A percentile compares a stretch with the other conserved stretches of the same genome.
Evolutionary conservation across 1,140 invertebrate species (phyloP).

Genomic region (Asbolus verrucosus): DNA sequence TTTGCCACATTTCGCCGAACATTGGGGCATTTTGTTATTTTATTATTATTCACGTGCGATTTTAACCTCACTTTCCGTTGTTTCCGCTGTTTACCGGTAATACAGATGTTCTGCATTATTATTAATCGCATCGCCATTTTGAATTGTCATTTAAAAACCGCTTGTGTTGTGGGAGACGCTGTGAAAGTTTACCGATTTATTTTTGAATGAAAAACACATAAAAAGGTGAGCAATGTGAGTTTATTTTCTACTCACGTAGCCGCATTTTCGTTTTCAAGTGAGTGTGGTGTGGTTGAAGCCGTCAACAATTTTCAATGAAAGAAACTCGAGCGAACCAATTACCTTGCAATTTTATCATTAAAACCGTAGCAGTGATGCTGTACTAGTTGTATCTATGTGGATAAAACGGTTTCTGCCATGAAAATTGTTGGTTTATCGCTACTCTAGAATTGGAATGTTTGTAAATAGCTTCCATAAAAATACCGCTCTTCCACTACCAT

Average conservation of each 20-base stretch:
- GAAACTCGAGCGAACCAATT: neutral
- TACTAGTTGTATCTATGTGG: too few relatives aligned
- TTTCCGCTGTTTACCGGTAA: constrained; percentile 6
- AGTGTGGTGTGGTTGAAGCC: neutral
- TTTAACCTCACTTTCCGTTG: constrained; percentile 12
- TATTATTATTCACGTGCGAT: too few relatives aligned
- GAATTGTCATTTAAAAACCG: constrained; percentile 36
- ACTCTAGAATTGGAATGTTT: constrained; percentile 20
- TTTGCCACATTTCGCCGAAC: constrained; percentile 77
- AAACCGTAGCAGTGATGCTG: neutral
- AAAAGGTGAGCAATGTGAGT: constrained; percentile 19
- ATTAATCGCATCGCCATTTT: constrained; percentile 24
- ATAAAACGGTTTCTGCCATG: too few relatives aligned
- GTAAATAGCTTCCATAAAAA: neutral
- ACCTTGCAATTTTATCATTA: constrained; percentile 18
- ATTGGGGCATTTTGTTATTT: constrained; percentile 74
- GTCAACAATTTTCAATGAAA: constrained; percentile 1
- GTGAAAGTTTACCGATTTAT: constrained; percentile 16
- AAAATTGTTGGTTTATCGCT: constrained; percentile 23
- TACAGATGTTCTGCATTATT: too few relatives aligned
- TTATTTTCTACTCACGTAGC: neutral
- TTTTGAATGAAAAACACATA: constrained; percentile 42
- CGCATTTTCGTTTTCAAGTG: neutral
- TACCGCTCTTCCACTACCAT: constrained; percentile 15
- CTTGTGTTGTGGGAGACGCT: constrained; percentile 24